phyloP scores from a whole-genome alignment of 2,113 vertebrate genomes.

The Cranoglanis bouderius region DNA sequence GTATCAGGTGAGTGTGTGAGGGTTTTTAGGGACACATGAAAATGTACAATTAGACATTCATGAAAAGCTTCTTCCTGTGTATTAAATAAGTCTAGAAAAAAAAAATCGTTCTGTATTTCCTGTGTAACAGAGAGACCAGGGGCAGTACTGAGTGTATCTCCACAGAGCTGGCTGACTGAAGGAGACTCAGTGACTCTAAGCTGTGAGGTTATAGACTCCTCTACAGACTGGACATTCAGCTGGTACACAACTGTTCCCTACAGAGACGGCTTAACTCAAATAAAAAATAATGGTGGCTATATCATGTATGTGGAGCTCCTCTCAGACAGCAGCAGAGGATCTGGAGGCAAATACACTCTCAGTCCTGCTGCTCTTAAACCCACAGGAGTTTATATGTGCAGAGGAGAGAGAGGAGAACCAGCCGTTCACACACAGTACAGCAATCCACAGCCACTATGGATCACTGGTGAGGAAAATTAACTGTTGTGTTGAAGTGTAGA shows the following conservation, averaged over 20 bases:
- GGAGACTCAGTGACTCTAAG: constrained; percentile 3
- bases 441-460: not conserved
- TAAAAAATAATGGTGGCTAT: not conserved
- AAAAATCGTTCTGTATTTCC: not conserved
- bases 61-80: too few relatives aligned
- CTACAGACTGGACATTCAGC: constrained; percentile 5
- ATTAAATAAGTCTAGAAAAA: too few relatives aligned
- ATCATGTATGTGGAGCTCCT: not conserved
- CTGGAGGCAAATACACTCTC: not conserved
- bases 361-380: not conserved
- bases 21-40: too few relatives aligned
- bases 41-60: too few relatives aligned
- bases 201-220: not conserved
- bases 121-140: not conserved
- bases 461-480: not conserved
- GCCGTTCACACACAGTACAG: not conserved
- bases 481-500: too few relatives aligned
- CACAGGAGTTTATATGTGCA: constrained; percentile 3
- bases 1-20: too few relatives aligned
- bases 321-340: constrained; percentile 11
- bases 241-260: not conserved
- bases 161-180: constrained; percentile 2
- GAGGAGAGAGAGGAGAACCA: not conserved
- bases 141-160: constrained; percentile 4
- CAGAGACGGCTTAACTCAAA: not conserved